Evolutionary conservation across 2,888 invertebrate genomes (phyloP), one percentile per base, ranked within the genome.

Genomic region (Tuta absoluta): DNA sequence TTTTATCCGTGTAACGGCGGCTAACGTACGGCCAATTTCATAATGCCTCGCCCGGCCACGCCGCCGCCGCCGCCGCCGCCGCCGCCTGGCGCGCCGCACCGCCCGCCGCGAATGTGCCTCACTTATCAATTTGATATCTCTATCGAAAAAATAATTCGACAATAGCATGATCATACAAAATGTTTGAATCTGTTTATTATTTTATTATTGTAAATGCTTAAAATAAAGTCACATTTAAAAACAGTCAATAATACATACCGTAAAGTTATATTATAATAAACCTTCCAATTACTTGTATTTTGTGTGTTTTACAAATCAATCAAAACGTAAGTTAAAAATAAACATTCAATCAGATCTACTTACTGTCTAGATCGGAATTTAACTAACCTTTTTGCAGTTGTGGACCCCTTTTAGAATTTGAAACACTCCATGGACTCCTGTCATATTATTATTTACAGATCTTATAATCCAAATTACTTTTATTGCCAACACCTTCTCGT

Each of bases 21-120:
- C 89, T 91, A 91, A 91, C 89, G 85, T 91, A 91, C 89, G 83
- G 91, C 91, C 91, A 91, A 91, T 91, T 90, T 91, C 91, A 91
- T 91, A 91, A 91, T 91, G 91, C 91, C 81, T 82, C 83, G 86
- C 73, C 80, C 69, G 67, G 67, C 48, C 48, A 7, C 48, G n/a
- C n/a, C 48, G 12, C 53, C n/a, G n/a, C 53, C 33, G 28, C 28
- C 28, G 28, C n/a, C n/a, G 5, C 28, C 28, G 28, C 28, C 28
- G 28, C 28, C 28, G 28, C 28, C 28, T 5, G 28, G 28, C 5
- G 28, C 5, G 24, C 56, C 71, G 23, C 23, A 28, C 53, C 73
- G 75, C 82, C 84, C 81, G 83, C 81, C 75, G 82, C 81, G 84
- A 86, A 90, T 89, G 89, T 86, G 84, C 80, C 86, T 85, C 87